These are phyloP conservation scores for Pachliopta kotzebuea DNA, from an alignment of 2,888 invertebrate species.

Conservation along the genomic window DNA sequence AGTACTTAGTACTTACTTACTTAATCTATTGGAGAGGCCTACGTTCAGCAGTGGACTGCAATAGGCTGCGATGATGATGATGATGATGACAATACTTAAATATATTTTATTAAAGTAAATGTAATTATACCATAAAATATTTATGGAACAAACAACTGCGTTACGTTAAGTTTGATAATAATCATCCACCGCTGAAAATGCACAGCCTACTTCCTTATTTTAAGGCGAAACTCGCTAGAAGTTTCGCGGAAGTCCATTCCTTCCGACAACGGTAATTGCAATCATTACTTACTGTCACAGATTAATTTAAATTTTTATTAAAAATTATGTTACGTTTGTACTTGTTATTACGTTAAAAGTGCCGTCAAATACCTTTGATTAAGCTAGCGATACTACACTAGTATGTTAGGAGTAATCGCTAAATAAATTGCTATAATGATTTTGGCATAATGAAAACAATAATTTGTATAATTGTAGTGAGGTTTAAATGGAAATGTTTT, in stretches of 20 bases:
- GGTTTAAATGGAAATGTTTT: no score
- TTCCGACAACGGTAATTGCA: constrained; percentile 58
- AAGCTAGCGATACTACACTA: neutral
- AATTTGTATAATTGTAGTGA: no score
- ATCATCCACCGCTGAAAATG: constrained; percentile 38
- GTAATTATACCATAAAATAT: neutral
- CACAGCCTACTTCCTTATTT: constrained; percentile 49
- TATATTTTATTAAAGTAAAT: neutral
- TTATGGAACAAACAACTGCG: neutral
- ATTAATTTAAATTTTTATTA: neutral
- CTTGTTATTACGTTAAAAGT: neutral
- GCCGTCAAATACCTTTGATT: neutral
- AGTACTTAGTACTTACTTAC: no score
- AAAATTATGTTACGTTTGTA: neutral
- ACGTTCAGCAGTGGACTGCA: no score
- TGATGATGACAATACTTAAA: no score
- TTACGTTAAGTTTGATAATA: constrained; percentile 22
- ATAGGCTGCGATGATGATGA: no score
- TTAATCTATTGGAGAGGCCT: no score
- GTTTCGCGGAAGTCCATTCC: constrained; percentile 54
- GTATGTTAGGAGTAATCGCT: neutral
- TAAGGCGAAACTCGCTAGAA: constrained; percentile 44
- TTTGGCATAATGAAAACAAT: neutral
- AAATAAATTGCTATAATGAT: neutral
- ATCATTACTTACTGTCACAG: constrained; percentile 32